Evolutionary conservation across 2,888 invertebrate species (phyloP), one percentile per base, ranked within the genome.

Genomic region (Muscina levida): DNA sequence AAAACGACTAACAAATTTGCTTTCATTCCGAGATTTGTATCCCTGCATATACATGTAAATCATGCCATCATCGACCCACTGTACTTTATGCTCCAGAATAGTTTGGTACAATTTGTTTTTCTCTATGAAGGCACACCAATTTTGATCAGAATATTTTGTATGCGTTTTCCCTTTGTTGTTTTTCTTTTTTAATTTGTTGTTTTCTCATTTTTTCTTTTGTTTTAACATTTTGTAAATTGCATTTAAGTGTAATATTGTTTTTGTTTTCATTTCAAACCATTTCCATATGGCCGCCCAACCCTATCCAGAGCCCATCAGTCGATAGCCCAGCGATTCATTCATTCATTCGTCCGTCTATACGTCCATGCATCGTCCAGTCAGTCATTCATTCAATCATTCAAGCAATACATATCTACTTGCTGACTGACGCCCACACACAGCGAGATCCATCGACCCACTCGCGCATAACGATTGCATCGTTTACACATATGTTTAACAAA

Each of bases 231-330:
- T 82, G 84, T 84, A 86, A 87, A 86, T 84, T 84, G 83, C 82
- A 85, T 86, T 86, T 83, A 87, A 86, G 86, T 87, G 86, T 86
- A 86, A 5, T 3, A 8, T 62, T 62, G 62, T 62, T 62, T 85
- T 84, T 82, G 79, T 84, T 82, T 82, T 83, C 68, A 72, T 76
- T 77, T 39, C 19, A 17, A 68, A 70, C 44, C n/a, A 51, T 42
- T 56, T 42, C 53, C 37, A 53, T 68, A 85, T 73, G 67, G 77
- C 70, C 79, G 67, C 70, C 70, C 79, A 77, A 65, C 77, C 44
- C 53, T 70, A 57, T 56, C 51, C 42, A 46, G 31, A 31, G n/a
- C 31, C 39, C 46, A 39, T 62, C 72, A 39, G 37, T 51, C 77
- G 48, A 24, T 51, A 51, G 44, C 24, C 19, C 56, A 2, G 19